A percentile compares a stretch with the other conserved stretches of the same genome.
phyloP scores from a whole-genome alignment of 2,113 vertebrate species.

The Grus americana region DNA sequence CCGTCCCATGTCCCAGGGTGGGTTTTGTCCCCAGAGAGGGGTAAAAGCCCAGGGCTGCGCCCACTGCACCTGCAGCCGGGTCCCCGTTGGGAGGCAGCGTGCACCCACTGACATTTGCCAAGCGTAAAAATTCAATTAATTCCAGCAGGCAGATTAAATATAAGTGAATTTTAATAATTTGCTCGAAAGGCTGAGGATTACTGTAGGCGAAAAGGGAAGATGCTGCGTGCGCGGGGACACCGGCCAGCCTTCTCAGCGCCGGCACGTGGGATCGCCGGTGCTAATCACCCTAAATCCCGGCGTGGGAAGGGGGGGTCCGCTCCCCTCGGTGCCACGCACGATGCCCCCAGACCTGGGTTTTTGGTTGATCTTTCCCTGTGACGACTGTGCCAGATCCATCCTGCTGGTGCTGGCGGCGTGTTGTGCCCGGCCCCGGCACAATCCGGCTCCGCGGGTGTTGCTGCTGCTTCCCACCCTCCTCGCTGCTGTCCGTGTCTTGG shows the following conservation, averaged over 20 bases:
- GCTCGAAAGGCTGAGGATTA: conserved; percentile 82
- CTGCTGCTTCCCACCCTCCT: background rate
- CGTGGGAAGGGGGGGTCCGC: background rate
- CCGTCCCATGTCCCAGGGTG: background rate
- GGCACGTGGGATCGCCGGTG: background rate
- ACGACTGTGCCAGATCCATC: background rate
- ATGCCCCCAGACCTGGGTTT: background rate
- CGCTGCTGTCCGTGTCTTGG: accelerated
- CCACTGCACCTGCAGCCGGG: conserved; percentile 6
- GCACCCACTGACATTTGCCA: conserved; percentile 83
- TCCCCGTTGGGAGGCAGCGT: conserved; percentile 59
- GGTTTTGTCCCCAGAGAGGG: background rate
- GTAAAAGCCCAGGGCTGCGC: background rate
- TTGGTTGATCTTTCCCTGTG: background rate
- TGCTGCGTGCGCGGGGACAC: background rate
- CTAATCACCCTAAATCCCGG: background rate
- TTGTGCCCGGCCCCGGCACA: background rate
- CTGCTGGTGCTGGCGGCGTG: background rate
- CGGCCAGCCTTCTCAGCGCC: conserved; percentile 10
- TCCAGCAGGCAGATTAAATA: conserved; percentile 89
- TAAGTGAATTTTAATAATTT: conserved; percentile 90
- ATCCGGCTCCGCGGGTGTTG: accelerated
- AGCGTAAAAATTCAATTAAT: conserved; percentile 91
- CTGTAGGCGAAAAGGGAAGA: conserved; percentile 66
- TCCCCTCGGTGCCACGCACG: background rate